Evolutionary conservation across 2,113 vertebrate species (phyloP), one percentile per base, ranked within the genome.

Genomic region (Ochotona princeps): DNA sequence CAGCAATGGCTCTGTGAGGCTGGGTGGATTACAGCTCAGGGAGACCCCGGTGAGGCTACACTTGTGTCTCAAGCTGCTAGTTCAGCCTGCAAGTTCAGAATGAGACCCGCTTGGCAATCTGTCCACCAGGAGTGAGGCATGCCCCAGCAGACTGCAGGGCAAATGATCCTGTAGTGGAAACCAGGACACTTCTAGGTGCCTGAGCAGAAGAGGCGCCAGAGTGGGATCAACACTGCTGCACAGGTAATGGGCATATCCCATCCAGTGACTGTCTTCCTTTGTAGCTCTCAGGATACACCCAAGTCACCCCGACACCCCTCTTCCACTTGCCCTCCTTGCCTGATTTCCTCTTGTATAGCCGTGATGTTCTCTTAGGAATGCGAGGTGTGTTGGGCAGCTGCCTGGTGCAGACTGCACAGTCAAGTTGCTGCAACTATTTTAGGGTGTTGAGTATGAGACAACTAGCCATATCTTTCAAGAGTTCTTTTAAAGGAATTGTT

Each of bases 181-280:
- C 20, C 25, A 38, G 89, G 89, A 63, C 28, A 67, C 28, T 70
- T 78, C 81, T 57, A 47, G 74, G 7, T 32, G 0, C 84, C 90
- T 66, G 73, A 47, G 30, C 54, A 69, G 72, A 83, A 61, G 32
- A 26, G 86, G 25, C 82, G 44, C 67, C 3, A 3, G 49, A 66
- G 38, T 44, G 79, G 70, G 47, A 63, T 83, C 95, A 11, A n/a
- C 23, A 0, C 87, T 30, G 35, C 67, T 60, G 20, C 23, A 51
- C 88, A 96, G 96, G 96, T 97, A 96, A 97, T 44, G 14, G 57
- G 30, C 5, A 15, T 61, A 44, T 92, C 78, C 91, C 32, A 32
- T 85, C 0, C 72, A 57, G 38, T 4, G 18, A 57, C 54, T 49
- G 7, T 63, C 61, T 81, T 1, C 14, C 20, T 81, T 65, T 44